These are phyloP conservation scores for Hirtodrosophila confusa DNA, from an alignment of 2,888 invertebrate genomes.

Conservation along the genomic window DNA sequence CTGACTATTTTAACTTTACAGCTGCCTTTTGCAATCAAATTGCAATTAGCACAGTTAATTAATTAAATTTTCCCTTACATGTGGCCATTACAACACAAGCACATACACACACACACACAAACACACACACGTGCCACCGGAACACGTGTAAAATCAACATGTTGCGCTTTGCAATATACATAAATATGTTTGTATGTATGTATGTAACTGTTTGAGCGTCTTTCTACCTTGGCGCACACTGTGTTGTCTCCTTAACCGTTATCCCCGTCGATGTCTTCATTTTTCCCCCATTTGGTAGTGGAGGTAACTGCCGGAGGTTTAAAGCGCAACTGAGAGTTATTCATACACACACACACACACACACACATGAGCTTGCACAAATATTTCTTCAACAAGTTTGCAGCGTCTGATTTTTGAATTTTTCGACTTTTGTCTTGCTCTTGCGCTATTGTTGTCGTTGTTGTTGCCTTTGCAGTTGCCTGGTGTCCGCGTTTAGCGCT, in stretches of 20 bases:
- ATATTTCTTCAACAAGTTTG: constrained; percentile 76
- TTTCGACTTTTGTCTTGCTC: constrained; percentile 61
- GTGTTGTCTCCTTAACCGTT: neutral
- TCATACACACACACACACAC: constrained; percentile 8
- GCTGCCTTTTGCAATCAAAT: constrained; percentile 59
- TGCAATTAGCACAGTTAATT: constrained; percentile 74
- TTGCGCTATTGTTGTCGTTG: neutral
- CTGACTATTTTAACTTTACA: constrained; percentile 5
- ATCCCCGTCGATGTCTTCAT: constrained; percentile 33
- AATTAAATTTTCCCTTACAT: constrained; percentile 60
- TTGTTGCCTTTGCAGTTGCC: constrained; percentile 14
- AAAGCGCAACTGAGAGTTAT: constrained; percentile 55
- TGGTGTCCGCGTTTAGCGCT: constrained; percentile 27
- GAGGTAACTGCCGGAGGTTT: constrained; percentile 28
- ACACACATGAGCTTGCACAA: constrained; percentile 39
- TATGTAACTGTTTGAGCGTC: constrained; percentile 4
- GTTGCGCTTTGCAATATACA: constrained; percentile 52
- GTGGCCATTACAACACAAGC: constrained; percentile 22
- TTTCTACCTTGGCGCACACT: constrained; percentile 12
- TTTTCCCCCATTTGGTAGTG: constrained; percentile 20
- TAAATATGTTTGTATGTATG: constrained; percentile 6
- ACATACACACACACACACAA: constrained; percentile 21
- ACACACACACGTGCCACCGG: constrained; percentile 30
- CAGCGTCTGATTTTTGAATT: constrained; percentile 73
- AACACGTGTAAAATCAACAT: constrained; percentile 75